Conservation (phyloP, 2,113 vertebrate genomes). For the Calidris pugnax region DNA sequence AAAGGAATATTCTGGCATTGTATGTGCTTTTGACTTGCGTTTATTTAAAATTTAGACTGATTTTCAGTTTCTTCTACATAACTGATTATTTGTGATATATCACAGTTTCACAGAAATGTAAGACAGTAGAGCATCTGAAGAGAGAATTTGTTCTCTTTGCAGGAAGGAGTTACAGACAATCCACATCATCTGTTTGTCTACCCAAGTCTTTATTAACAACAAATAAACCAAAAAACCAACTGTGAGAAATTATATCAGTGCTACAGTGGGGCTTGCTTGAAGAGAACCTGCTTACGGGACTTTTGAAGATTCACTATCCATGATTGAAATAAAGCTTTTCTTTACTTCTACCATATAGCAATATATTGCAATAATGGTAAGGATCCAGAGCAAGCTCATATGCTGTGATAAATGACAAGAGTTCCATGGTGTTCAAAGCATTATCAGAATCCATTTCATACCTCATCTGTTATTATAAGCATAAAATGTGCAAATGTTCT, state of each 20-base stretch:
- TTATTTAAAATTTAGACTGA: neutral
- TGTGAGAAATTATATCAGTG: neutral
- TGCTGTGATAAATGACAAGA: conserved; percentile 63
- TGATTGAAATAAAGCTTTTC: neutral
- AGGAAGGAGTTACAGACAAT: neutral
- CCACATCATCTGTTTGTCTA: neutral
- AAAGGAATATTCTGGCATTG: neutral
- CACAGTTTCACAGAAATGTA: neutral
- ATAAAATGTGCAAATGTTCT: conserved; percentile 48
- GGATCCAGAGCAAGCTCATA: neutral
- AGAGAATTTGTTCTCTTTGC: neutral
- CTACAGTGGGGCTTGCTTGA: neutral
- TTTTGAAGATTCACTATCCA: neutral
- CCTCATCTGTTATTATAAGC: conserved; percentile 66
- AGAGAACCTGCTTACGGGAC: neutral
- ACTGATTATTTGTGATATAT: neutral
- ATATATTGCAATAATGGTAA: neutral
- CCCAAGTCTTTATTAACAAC: neutral
- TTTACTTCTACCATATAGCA: neutral
- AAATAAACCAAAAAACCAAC: neutral
- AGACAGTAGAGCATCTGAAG: neutral
- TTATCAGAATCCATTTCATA: conserved; percentile 67
- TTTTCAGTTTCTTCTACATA: neutral
- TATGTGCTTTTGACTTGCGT: neutral
- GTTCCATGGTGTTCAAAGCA: conserved; percentile 44